Evolutionary conservation across 2,797 vertebrate species (phyloP).

Genomic region (Gypaetus barbatus): DNA sequence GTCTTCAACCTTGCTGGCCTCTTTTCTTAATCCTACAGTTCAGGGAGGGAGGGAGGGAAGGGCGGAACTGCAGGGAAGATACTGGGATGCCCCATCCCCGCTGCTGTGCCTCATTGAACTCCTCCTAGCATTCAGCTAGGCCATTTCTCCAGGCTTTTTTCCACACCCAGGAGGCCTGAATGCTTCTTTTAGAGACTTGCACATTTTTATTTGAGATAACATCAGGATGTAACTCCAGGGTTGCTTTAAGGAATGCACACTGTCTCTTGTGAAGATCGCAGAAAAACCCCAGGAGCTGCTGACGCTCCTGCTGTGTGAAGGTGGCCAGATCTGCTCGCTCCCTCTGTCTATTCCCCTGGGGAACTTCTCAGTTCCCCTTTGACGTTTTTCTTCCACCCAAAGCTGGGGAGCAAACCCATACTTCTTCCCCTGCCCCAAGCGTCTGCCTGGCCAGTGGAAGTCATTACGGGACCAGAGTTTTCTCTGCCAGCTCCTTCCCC

Average conservation of each 20-base stretch:
- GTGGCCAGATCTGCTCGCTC: background rate
- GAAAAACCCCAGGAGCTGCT: background rate
- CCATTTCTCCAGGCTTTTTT: background rate
- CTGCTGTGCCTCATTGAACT: background rate
- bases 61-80: accelerated
- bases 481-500: background rate
- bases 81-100: background rate
- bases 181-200: background rate
- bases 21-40: background rate
- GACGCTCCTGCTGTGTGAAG: background rate
- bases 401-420: background rate
- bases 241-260: background rate
- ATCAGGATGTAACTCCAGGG: background rate
- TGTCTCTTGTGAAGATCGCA: background rate
- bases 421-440: background rate
- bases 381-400: background rate
- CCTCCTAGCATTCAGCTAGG: background rate
- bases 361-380: background rate
- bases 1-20: background rate
- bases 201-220: accelerated
- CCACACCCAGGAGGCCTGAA: background rate
- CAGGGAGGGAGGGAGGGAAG: background rate
- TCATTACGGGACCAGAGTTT: background rate
- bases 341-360: background rate
- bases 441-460: background rate